Base-by-base conservation (phyloP, 2,113 vertebrate genomes). In the Fukomys damarensis region DNA sequence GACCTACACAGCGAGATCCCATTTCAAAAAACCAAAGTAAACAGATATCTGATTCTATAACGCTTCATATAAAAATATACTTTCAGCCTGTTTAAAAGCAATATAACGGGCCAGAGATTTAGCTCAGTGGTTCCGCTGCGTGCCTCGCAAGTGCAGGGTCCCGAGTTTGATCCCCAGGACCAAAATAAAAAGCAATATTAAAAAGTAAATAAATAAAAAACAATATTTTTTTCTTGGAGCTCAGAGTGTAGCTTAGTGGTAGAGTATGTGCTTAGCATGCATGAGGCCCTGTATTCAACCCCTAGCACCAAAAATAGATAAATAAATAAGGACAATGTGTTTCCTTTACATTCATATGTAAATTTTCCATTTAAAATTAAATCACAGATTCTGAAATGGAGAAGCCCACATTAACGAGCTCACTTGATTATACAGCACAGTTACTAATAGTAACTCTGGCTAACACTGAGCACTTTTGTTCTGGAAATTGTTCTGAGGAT, bases 331-430 rank as follows among this genome's bases (percentile, higher is more conserved):
- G 52, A 82, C n/a, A 68, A 68, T 74, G 43, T 82, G 86, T 86
- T 87, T 91, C 76, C 49, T 93, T 91, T 79, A 89, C 28, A 52
- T 65, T 84, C 22, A 65, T 26, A 66, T 80, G 54, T 90, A 74
- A 74, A 56, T 49, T 91, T 91, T 65, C n/a, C 81, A 46, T 84
- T 88, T 94, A 63, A 88, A 94, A 92, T 54, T 89, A 87, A 72
- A 91, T 84, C 10, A 2, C 61, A 95, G 43, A 59, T 72, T 86
- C 66, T 74, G 10, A 66, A 74, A 74, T 84, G 89, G 32, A 87
- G 61, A 96, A 83, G 3, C 70, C 16, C 38, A 89, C 13, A n/a
- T 77, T 86, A 92, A 77, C n/a, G 35, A 87, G 79, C 43, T 76
- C 83, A 54, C 7, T 49, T 66, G 10, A 30, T 88, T 43, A 46